Evolutionary conservation across 23 tunicate species (phyloP), one percentile per base, ranked within the genome.

Genomic region (Phallusia fumigata): DNA sequence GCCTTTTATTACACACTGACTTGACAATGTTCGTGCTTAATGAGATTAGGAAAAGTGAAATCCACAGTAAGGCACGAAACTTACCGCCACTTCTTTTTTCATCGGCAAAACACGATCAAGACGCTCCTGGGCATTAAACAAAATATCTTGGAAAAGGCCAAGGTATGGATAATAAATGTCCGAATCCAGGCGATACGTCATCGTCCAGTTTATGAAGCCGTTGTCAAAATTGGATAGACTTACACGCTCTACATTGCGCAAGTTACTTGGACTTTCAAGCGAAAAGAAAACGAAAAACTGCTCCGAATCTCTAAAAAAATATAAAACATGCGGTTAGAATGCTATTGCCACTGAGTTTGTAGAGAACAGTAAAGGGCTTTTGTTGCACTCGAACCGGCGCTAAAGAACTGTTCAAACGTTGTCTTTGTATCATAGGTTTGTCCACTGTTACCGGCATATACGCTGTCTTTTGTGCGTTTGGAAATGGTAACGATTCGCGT

Each of bases 171-270:
- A 33, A 35, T 33, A 74, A 35, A 74, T 13, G 45, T 74, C 78
- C 45, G 78, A 33, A 33, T 74, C 78, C 31, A 33, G 33, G 2
- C 78, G 78, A 74, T 74, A 74, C 78, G 78, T 74, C 78, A 74
- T 74, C 5, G 78, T 74, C 78, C 78, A 74, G 16, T 74, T 74
- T 8, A 74, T 35, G 30, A 74, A 33, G 78, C 44, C 45, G 12
- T 74, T 33, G 35, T 74, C 78, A 30, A 74, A 74, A 2, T 74
- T 74, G 33, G 78, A 19, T n/a, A 74, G 30, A 35, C 30, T 30
- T 19, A 30, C n/a, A 1, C 45, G 35, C 44, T 33, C 44, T 5
- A 21, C 44, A 13, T 74, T 30, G n/a, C 22, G n/a, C 35, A 31
- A 19, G 45, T 33, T 19, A 74, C 45, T 35, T 35, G 78, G 44